These are phyloP conservation scores for Druceiella hillmani DNA, from an alignment of 2,888 invertebrate genomes.

Conservation along the genomic window DNA sequence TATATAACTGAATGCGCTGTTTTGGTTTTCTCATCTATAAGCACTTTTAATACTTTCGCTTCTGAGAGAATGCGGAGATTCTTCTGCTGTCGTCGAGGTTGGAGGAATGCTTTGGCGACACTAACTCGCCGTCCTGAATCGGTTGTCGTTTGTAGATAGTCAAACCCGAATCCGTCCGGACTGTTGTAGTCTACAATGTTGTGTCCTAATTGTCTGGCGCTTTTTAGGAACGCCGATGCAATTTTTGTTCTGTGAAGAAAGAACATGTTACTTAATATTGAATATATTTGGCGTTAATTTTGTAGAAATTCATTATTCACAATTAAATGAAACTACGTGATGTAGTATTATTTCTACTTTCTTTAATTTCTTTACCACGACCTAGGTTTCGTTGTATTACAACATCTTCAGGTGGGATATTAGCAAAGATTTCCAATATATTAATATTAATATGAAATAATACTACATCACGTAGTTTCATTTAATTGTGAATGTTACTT, in stretches of 20 bases:
- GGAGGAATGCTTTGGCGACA: constrained; percentile 56
- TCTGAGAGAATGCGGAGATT: constrained; percentile 55
- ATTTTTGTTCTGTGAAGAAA: constrained; percentile 38
- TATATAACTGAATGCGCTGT: constrained; percentile 53
- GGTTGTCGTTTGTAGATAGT: constrained; percentile 56
- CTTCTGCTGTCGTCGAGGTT: constrained; percentile 42
- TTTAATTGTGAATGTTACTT: too few relatives aligned
- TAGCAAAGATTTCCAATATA: too few relatives aligned
- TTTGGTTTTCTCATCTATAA: constrained; percentile 45
- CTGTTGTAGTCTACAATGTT: constrained; percentile 65
- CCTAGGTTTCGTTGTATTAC: too few relatives aligned
- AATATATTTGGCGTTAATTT: too few relatives aligned
- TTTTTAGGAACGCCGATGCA: constrained; percentile 57
- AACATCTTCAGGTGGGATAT: too few relatives aligned
- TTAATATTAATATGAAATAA: too few relatives aligned
- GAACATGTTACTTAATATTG: too few relatives aligned
- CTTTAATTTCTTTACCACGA: too few relatives aligned
- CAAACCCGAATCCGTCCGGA: constrained; percentile 50
- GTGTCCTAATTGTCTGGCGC: constrained; percentile 57
- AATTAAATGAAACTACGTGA: too few relatives aligned
- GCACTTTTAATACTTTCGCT: constrained; percentile 49
- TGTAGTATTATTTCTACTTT: too few relatives aligned
- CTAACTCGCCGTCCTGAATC: constrained; percentile 53
- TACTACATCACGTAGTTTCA: too few relatives aligned
- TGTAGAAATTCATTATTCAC: too few relatives aligned